A percentile compares a stretch with the other conserved stretches of the same genome.
These are phyloP conservation scores for Drosophila ercepeae DNA, from an alignment of 1,140 invertebrate species.

Conservation along the genomic window DNA sequence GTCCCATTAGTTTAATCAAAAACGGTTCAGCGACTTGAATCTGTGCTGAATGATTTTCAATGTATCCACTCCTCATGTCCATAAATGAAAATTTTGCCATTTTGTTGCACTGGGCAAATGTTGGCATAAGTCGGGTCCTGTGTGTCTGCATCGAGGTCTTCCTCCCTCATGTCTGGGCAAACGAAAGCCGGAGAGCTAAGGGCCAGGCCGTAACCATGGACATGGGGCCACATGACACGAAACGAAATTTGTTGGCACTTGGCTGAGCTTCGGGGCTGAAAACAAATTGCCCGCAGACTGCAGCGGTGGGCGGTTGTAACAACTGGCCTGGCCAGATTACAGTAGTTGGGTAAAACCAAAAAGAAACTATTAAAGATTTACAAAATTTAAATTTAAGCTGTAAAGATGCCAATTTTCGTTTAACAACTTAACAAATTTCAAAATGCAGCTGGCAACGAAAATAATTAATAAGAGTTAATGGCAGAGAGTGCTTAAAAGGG, in stretches of 20 bases:
- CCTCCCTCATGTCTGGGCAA: constrained; percentile 15
- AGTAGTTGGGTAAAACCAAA: constrained; percentile 6
- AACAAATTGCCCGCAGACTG: constrained; percentile 51
- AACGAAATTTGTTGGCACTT: constrained; percentile 61
- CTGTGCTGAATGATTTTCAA: constrained; percentile 17
- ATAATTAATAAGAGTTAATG: background rate
- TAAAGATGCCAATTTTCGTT: background rate
- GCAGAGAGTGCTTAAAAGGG: too few species aligned
- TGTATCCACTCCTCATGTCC: constrained; percentile 11
- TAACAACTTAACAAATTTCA: background rate
- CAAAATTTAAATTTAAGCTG: constrained; percentile 23
- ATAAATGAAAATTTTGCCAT: constrained; percentile 55
- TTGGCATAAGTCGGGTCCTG: constrained; percentile 33
- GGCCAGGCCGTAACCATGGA: constrained; percentile 34
- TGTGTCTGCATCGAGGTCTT: background rate
- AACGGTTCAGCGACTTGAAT: constrained; percentile 41
- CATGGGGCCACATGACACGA: constrained; percentile 33
- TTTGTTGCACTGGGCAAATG: constrained; percentile 29
- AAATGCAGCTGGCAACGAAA: background rate
- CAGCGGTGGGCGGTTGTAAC: constrained; percentile 18
- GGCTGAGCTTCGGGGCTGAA: constrained; percentile 38
- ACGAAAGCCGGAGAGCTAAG: constrained; percentile 32
- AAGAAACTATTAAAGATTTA: background rate
- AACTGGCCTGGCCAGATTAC: constrained; percentile 14
- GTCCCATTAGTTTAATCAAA: constrained; percentile 70